Conservation (phyloP, 2,113 vertebrate genomes). For the Muntiacus muntjak region DNA sequence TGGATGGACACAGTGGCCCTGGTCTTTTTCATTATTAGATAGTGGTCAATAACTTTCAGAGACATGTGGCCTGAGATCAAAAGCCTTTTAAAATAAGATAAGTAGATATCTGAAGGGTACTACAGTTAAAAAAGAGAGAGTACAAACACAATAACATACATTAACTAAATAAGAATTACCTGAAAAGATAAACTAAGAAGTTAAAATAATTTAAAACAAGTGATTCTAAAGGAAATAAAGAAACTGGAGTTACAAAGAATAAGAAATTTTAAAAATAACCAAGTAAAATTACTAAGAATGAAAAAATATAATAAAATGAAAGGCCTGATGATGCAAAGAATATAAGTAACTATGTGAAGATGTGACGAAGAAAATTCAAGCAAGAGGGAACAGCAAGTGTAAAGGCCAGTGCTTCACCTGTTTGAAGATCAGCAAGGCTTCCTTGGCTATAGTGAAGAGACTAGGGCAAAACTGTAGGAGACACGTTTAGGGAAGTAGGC, state of each 20-base stretch:
- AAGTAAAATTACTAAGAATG: not conserved
- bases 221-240: not conserved
- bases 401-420: not conserved
- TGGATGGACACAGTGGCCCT: not conserved
- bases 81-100: not conserved
- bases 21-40: not conserved
- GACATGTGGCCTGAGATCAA: not conserved
- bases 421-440: not conserved
- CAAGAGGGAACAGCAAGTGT: not conserved
- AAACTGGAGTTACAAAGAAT: not conserved
- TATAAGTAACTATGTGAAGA: not conserved
- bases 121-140: not conserved
- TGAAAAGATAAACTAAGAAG: not conserved
- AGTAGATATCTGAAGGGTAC: not conserved
- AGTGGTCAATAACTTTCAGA: not conserved
- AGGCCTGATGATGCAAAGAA: not conserved
- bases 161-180: not conserved
- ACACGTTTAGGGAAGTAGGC: not conserved
- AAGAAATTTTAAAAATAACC: not conserved
- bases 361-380: not conserved
- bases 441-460: not conserved
- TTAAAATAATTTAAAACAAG: not conserved
- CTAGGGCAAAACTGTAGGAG: not conserved
- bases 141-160: not conserved
- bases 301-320: not conserved